Percentiles rank a stretch among this genome's conserved stretches.
Conservation (phyloP, 2,888 invertebrate species). For the Digitonthophagus gazella region DNA sequence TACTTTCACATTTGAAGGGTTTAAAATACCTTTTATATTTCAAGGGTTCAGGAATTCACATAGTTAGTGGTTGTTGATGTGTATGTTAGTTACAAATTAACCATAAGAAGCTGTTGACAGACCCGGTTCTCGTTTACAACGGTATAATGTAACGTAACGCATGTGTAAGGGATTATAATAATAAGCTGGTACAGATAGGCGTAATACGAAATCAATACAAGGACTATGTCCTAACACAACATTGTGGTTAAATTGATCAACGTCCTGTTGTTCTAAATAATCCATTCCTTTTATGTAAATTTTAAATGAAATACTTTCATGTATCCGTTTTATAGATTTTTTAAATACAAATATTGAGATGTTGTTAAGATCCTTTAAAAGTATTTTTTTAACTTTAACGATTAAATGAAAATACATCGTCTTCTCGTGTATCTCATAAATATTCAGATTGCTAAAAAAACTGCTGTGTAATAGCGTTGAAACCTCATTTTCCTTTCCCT, state of each 20-base stretch:
- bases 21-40: background rate
- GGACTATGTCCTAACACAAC: background rate
- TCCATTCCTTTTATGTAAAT: too few species aligned
- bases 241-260: too few species aligned
- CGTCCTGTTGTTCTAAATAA: too few species aligned
- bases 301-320: too few species aligned
- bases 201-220: background rate
- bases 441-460: slow-evolving; percentile 9
- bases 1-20: background rate
- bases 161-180: background rate
- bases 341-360: too few species aligned
- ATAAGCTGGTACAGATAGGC: background rate
- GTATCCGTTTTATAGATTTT: too few species aligned
- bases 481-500: background rate
- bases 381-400: background rate
- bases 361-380: background rate
- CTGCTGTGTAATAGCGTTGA: slow-evolving; percentile 2
- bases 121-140: background rate
- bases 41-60: background rate
- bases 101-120: background rate
- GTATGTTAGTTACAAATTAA: background rate
- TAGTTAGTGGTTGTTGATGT: background rate
- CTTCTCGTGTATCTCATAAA: slow-evolving; percentile 7
- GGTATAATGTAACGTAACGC: background rate
- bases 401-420: background rate